Percentiles rank a stretch among this genome's conserved stretches.
Evolutionary conservation across 2,113 vertebrate species (phyloP).

Genomic region (Zootoca vivipara): DNA sequence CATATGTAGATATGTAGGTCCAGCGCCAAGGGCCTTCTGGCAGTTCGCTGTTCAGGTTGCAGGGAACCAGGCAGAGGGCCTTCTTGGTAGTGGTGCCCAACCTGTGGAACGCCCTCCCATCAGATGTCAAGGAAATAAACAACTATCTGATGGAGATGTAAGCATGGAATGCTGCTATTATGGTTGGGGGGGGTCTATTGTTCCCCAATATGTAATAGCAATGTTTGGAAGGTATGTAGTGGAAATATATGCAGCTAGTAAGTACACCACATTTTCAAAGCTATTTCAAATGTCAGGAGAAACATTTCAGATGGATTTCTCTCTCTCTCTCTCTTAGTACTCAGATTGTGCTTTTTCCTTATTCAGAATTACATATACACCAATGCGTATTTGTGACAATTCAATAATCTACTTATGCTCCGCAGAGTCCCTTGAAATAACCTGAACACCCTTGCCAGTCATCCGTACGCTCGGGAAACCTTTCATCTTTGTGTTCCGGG

Average conservation of each 20-base stretch:
- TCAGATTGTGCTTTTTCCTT: not conserved
- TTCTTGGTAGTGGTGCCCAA: too few species aligned
- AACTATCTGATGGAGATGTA: not conserved
- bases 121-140: too few species aligned
- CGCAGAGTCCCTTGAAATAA: not conserved
- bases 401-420: not conserved
- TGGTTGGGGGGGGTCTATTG: not conserved
- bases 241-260: not conserved
- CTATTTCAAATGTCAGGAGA: not conserved
- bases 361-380: not conserved
- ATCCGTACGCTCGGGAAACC: not conserved
- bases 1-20: too few species aligned
- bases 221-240: not conserved
- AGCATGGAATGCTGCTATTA: not conserved
- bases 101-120: too few species aligned
- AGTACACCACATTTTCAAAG: not conserved
- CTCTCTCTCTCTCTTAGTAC: not conserved
- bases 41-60: too few species aligned
- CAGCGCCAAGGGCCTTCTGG: too few species aligned
- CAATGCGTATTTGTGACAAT: not conserved
- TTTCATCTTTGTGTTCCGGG: not conserved
- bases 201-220: not conserved
- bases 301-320: not conserved
- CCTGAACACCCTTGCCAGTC: rapidly evolving
- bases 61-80: too few species aligned